Base-by-base conservation (phyloP, 2,888 invertebrate species). In the Micropterix aruncella region DNA sequence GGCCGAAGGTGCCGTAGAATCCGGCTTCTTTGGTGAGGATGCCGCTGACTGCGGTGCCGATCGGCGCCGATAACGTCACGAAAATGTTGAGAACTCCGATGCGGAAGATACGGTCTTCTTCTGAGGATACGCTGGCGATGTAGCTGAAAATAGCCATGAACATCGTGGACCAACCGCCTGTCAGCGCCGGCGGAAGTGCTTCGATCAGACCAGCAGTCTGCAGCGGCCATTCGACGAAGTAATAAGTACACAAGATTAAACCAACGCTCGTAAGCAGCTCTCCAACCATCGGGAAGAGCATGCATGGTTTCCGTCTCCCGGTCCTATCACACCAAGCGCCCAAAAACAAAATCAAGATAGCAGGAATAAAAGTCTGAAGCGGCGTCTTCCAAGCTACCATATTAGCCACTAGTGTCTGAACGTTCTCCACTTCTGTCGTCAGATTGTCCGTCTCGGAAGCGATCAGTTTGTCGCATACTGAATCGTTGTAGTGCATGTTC, bases 281-380 rank as follows among this genome's bases (percentile, higher is more conserved):
- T 3, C 77, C 77, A 1, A 70, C 45, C 14, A 77, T 59, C 1
- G 78, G 77, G 16, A 74, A 53, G 1, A 78, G 53, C 65, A 79
- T 72, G 45, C 75, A 64, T 1, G 65, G 62, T 57, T 77, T 77
- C 48, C 77, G 62, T 45, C 72, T 68, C 5, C 74, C 74, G 40
- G 73, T 71, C 50, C 68, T 65, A 50, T 78, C 78, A 51, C 76
- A 76, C 79, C 79, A 78, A 1, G 77, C 73, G 3, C 78, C 79
- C 17, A 77, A 60, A 49, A 77, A 74, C 18, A 76, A 52, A 41
- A 77, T 72, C 1, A 73, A 58, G n/a, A 75, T 53, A 0, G 74
- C 70, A 18, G 78, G 77, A 37, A 78, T 54, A 18, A 70, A 60
- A 50, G 71, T 74, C 49, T 74, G 72, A 5, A 78, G 51, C 0